A percentile compares a stretch with the other conserved stretches of the same genome.
Conservation (phyloP, 2,888 invertebrate genomes). For the Eulithis prunata region DNA sequence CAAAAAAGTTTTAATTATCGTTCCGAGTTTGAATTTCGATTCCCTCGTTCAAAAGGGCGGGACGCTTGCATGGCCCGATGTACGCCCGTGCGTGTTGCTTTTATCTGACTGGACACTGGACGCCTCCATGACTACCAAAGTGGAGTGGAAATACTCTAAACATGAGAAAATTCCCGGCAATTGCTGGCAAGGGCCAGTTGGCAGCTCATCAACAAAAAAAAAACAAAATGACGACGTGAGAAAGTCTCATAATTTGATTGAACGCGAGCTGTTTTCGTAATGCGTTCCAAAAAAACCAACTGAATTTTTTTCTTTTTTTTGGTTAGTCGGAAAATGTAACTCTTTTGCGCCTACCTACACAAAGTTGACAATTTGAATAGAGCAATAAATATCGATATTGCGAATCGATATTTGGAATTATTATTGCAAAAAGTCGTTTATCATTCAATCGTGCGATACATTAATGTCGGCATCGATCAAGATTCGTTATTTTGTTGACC, state of each 20-base stretch:
- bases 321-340: background rate
- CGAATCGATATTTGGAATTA: slow-evolving; percentile 58
- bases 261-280: slow-evolving; percentile 14
- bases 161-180: slow-evolving; percentile 49
- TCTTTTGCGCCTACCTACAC: background rate
- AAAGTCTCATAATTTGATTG: slow-evolving; percentile 16
- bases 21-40: slow-evolving; percentile 32
- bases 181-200: slow-evolving; percentile 35
- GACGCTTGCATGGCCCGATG: slow-evolving; percentile 58
- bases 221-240: slow-evolving; percentile 16
- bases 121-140: slow-evolving; percentile 64
- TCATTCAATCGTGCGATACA: slow-evolving; percentile 72
- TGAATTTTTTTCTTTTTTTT: background rate
- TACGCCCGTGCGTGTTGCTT: slow-evolving; percentile 68
- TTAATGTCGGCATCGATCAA: slow-evolving; percentile 69
- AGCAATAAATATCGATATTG: slow-evolving; percentile 59
- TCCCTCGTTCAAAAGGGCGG: slow-evolving; percentile 53
- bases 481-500: slow-evolving; percentile 54
- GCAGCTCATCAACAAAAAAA: slow-evolving; percentile 39
- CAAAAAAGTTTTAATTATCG: slow-evolving; percentile 24
- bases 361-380: slow-evolving; percentile 44
- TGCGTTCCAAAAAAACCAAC: slow-evolving; percentile 3
- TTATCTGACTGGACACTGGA: slow-evolving; percentile 71
- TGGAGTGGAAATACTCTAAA: slow-evolving; percentile 55
- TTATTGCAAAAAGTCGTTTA: slow-evolving; percentile 63